These are phyloP conservation scores for Rana temporaria DNA, from an alignment of 2,113 vertebrate genomes.

Conservation along the genomic window DNA sequence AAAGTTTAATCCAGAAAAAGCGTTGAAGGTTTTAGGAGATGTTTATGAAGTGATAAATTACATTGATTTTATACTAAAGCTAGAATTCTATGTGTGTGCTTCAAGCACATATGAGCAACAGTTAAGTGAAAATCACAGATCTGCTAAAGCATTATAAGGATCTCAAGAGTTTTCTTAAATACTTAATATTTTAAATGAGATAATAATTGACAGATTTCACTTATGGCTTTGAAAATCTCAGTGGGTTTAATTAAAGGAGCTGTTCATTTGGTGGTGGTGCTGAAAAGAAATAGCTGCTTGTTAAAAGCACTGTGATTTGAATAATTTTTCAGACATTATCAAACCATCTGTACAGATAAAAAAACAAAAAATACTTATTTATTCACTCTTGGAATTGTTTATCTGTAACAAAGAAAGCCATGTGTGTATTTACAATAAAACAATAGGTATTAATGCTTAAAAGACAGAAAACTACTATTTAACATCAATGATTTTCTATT, in stretches of 20 bases:
- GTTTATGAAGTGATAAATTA: not conserved
- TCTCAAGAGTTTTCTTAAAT: constrained; percentile 63
- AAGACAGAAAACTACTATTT: not conserved
- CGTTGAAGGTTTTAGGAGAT: not conserved
- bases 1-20: not conserved
- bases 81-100: not conserved
- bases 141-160: constrained; percentile 39
- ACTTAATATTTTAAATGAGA: constrained; percentile 52
- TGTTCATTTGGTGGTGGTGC: constrained; percentile 62
- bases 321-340: not conserved
- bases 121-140: constrained; percentile 6
- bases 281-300: constrained; percentile 57
- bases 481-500: constrained; percentile 11
- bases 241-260: constrained; percentile 49
- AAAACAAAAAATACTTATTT: not conserved
- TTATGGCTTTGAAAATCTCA: constrained; percentile 57
- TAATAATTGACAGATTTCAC: constrained; percentile 56
- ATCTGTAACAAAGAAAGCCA: not conserved
- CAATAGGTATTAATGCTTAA: not conserved
- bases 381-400: not conserved
- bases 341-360: not conserved
- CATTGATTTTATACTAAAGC: not conserved
- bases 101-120: not conserved
- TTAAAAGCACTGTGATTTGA: not conserved
- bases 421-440: not conserved